phyloP scores from a whole-genome alignment of 2,113 vertebrate species.

The Hippocampus comes region DNA sequence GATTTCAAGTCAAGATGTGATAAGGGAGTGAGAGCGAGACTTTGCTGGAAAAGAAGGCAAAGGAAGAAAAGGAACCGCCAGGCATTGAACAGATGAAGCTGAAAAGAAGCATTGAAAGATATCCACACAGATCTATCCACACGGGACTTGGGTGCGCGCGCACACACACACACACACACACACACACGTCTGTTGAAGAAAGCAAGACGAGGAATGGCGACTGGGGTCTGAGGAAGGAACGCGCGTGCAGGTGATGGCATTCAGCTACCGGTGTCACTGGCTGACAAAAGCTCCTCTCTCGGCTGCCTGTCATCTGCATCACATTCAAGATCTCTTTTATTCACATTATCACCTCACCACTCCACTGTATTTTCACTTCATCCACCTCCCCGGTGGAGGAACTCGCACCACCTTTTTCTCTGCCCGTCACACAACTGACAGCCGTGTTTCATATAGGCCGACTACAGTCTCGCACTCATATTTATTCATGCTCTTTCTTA shows the following conservation, averaged over 20 bases:
- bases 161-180: neutral
- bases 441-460: slow-evolving; percentile 27
- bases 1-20: slow-evolving; percentile 27
- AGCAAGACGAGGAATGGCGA: slow-evolving; percentile 26
- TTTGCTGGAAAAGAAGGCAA: slow-evolving; percentile 26
- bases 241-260: slow-evolving; percentile 48
- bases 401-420: slow-evolving; percentile 46
- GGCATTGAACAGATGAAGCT: slow-evolving; percentile 34
- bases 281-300: slow-evolving; percentile 55
- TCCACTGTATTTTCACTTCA: slow-evolving; percentile 46
- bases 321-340: slow-evolving; percentile 57
- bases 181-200: slow-evolving; percentile 31
- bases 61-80: slow-evolving; percentile 19
- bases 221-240: slow-evolving; percentile 46
- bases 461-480: slow-evolving; percentile 35
- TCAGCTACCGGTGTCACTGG: slow-evolving; percentile 56
- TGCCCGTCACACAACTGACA: slow-evolving; percentile 55
- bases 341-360: slow-evolving; percentile 52
- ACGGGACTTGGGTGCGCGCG: neutral
- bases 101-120: slow-evolving; percentile 27
- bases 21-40: slow-evolving; percentile 24
- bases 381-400: slow-evolving; percentile 52
- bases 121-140: slow-evolving; percentile 34
- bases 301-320: slow-evolving; percentile 57
- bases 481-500: slow-evolving; percentile 28